A percentile compares a stretch with the other conserved stretches of the same genome.
Conservation (phyloP, 2,888 invertebrate genomes). For the Tipula confusa region DNA sequence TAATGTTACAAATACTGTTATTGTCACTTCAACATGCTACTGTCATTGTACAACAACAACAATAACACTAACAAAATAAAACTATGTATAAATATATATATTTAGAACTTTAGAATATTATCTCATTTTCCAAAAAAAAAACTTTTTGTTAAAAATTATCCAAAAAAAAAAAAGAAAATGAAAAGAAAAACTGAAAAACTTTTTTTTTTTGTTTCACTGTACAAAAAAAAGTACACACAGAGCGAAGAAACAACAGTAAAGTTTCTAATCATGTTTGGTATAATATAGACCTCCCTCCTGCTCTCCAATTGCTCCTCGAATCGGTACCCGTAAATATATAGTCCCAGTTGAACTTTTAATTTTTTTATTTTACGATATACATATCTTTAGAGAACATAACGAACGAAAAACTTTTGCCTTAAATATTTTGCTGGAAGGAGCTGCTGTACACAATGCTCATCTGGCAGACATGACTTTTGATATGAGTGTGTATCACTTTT, state of each 20-base stretch:
- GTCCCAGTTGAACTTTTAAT: not conserved
- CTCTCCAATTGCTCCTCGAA: not conserved
- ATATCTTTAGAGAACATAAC: not conserved
- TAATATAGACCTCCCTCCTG: not conserved
- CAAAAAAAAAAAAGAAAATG: not conserved
- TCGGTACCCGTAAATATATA: not conserved
- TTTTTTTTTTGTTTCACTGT: not conserved
- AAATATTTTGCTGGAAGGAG: not conserved
- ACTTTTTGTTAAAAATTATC: not conserved
- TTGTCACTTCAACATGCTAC: slow-evolving; percentile 3
- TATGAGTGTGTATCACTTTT: not conserved
- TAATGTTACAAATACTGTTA: not conserved
- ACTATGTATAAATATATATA: too few species aligned
- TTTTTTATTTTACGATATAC: not conserved
- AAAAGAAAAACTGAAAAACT: not conserved
- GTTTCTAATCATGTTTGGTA: not conserved
- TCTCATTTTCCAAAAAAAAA: not conserved
- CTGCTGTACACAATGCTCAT: not conserved
- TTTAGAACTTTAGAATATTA: not conserved
- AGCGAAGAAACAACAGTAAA: not conserved
- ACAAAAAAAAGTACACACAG: not conserved
- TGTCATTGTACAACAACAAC: not conserved
- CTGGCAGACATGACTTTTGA: not conserved
- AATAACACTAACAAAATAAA: not conserved
- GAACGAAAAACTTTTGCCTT: not conserved